These are phyloP conservation scores for Thinocorus orbignyianus DNA, from an alignment of 2,113 vertebrate species.

Conservation along the genomic window DNA sequence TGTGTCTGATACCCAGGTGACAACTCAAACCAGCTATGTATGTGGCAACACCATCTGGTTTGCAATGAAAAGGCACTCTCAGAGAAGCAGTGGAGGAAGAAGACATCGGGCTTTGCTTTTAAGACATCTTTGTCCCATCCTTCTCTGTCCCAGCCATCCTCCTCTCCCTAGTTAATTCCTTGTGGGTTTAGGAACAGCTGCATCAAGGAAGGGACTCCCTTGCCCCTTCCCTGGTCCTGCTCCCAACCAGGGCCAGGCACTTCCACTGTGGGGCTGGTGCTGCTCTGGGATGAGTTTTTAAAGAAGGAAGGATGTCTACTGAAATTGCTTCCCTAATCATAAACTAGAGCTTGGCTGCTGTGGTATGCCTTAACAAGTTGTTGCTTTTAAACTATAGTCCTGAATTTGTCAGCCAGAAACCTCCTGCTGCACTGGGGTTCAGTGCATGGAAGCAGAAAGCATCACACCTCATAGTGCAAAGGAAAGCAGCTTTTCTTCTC, in stretches of 20 bases:
- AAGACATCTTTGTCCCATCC: neutral
- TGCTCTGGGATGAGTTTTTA: neutral
- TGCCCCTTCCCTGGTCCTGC: neutral
- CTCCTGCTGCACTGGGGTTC: neutral
- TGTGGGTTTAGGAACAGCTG: neutral
- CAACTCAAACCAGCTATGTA: accelerated
- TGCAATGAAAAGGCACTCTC: neutral
- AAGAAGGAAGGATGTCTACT: neutral
- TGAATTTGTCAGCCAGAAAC: neutral
- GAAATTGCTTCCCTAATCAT: neutral
- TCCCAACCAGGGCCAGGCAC: neutral
- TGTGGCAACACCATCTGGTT: neutral
- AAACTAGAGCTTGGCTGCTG: neutral
- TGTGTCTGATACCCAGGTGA: neutral
- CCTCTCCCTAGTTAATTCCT: neutral
- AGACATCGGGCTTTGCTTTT: neutral
- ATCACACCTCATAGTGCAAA: neutral
- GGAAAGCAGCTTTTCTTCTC: neutral
- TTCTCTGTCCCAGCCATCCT: neutral
- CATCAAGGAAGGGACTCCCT: neutral
- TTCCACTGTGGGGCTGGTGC: accelerated
- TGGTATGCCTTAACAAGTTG: neutral
- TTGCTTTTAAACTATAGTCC: neutral
- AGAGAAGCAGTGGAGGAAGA: neutral
- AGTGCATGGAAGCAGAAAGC: neutral